These are phyloP conservation scores for Lindbergichthys nudifrons DNA, from an alignment of 2,797 vertebrate genomes.

Conservation along the genomic window DNA sequence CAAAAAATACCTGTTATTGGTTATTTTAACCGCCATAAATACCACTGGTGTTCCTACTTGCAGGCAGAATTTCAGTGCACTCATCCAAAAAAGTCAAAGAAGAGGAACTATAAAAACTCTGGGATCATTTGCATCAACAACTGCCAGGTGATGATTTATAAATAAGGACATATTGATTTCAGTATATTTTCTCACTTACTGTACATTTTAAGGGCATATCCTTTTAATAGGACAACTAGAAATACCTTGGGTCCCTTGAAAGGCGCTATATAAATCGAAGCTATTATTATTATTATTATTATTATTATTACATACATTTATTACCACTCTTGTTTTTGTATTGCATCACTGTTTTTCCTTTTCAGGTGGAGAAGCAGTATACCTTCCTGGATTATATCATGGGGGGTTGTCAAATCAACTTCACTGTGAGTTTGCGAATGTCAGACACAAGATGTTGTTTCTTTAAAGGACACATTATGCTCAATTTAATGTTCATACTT, in stretches of 20 bases:
- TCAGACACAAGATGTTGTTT: neutral
- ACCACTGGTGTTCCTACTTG: constrained; percentile 7
- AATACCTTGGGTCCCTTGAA: too few relatives aligned
- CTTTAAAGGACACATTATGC: too few relatives aligned
- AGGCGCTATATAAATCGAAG: too few relatives aligned
- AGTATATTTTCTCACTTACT: neutral
- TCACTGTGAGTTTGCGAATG: constrained; percentile 87
- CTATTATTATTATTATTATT: too few relatives aligned
- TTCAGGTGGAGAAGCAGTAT: constrained; percentile 89
- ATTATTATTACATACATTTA: too few relatives aligned
- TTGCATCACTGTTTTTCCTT: neutral
- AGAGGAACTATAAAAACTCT: constrained; percentile 94
- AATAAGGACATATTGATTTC: neutral
- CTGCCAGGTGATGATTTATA: constrained; percentile 87
- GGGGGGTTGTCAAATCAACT: constrained; percentile 95
- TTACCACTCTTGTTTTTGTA: neutral
- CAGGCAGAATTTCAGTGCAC: constrained; percentile 93
- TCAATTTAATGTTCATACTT: too few relatives aligned
- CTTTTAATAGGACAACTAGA: neutral
- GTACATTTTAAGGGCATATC: neutral
- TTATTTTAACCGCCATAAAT: neutral
- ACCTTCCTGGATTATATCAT: constrained; percentile 94
- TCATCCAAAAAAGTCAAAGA: constrained; percentile 92
- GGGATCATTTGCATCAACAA: constrained; percentile 90
- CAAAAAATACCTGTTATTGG: neutral